These are phyloP conservation scores for Drosophila pegasa DNA, from an alignment of 2,888 invertebrate genomes.

Conservation along the genomic window DNA sequence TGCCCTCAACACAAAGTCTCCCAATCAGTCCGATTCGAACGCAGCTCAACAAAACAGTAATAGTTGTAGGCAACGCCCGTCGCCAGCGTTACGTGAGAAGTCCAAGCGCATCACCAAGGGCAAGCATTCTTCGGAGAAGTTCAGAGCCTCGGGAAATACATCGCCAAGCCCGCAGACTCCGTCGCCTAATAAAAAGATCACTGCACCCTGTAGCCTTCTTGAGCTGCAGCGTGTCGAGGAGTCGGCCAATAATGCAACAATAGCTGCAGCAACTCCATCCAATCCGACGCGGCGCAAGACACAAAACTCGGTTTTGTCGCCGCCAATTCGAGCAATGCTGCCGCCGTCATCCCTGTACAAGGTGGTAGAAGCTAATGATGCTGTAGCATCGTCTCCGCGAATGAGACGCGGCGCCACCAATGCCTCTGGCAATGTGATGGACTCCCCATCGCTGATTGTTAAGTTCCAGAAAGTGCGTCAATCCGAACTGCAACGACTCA, in stretches of 20 bases:
- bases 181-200: constrained; percentile 48
- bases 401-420: constrained; percentile 43
- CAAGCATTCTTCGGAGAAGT: constrained; percentile 82
- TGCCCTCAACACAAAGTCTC: constrained; percentile 23
- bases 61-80: constrained; percentile 71
- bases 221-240: constrained; percentile 58
- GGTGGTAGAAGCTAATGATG: constrained; percentile 78
- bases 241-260: constrained; percentile 40
- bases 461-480: constrained; percentile 91
- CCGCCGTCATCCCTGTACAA: constrained; percentile 83
- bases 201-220: constrained; percentile 38
- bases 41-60: constrained; percentile 66
- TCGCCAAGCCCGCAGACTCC: constrained; percentile 33
- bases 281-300: constrained; percentile 65
- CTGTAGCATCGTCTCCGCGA: constrained; percentile 60
- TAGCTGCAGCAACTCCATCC: constrained; percentile 46
- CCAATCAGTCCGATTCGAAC: constrained; percentile 18
- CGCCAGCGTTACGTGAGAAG: constrained; percentile 80
- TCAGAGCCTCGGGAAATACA: constrained; percentile 57
- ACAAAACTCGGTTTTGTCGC: constrained; percentile 68
- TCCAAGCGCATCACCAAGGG: constrained; percentile 82
- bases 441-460: constrained; percentile 87
- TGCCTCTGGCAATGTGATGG: constrained; percentile 53
- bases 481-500: constrained; percentile 90
- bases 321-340: constrained; percentile 83